Conservation (phyloP, 2,888 invertebrate genomes). For the Calliopum simillimum region DNA sequence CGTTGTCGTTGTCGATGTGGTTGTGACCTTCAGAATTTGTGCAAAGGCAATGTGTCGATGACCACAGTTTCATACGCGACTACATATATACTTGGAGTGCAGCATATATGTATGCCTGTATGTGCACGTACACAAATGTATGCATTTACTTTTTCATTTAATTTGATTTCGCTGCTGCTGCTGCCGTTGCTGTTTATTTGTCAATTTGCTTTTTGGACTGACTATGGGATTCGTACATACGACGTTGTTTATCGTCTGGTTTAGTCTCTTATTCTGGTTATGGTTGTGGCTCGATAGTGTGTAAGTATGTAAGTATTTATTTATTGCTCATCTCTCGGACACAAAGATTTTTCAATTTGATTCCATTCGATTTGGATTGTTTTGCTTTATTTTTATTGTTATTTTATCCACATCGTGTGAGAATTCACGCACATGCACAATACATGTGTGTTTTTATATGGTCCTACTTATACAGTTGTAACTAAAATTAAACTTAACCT, state of each 20-base stretch:
- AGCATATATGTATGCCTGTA: constrained; percentile 10
- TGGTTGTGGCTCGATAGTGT: not conserved
- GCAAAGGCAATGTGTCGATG: constrained; percentile 70
- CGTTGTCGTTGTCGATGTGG: constrained; percentile 56
- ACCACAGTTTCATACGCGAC: constrained; percentile 65
- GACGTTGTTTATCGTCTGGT: not conserved
- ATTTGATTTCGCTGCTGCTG: not conserved
- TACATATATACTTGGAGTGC: constrained; percentile 33
- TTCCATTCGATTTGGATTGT: not conserved
- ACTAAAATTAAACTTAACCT: too few species aligned
- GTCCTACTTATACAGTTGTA: not conserved
- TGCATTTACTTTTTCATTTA: constrained; percentile 35
- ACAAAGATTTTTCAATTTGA: constrained; percentile 16
- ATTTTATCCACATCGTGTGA: not conserved
- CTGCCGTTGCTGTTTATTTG: constrained; percentile 27
- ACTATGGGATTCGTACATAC: constrained; percentile 1
- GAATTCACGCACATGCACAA: not conserved
- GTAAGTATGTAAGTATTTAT: too few species aligned
- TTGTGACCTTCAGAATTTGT: constrained; percentile 69
- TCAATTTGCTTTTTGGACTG: constrained; percentile 21
- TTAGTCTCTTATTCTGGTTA: not conserved
- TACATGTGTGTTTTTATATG: not conserved
- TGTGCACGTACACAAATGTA: constrained; percentile 25
- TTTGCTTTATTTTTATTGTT: constrained; percentile 23
- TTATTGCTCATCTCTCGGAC: constrained; percentile 20